Percentiles rank a stretch among this genome's conserved stretches.
phyloP scores from a whole-genome alignment of 2,113 vertebrate species.

The Ptilorrhoa leucosticta region DNA sequence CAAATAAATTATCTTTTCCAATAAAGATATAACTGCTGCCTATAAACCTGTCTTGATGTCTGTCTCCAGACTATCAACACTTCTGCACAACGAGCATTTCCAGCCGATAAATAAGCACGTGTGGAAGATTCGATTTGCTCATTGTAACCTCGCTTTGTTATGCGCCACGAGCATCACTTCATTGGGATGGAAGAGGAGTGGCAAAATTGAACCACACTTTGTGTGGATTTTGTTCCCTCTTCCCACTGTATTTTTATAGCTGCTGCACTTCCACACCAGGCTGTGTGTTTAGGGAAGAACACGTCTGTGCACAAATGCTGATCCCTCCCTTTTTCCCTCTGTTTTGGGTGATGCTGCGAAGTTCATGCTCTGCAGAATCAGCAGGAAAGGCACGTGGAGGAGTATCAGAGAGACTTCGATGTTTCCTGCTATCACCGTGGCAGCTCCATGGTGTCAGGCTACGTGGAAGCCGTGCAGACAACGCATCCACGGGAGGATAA shows the following conservation, averaged over 20 bases:
- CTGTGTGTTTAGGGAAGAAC: not conserved
- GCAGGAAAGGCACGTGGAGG: not conserved
- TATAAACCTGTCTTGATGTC: constrained; percentile 51
- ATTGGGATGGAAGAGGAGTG: not conserved
- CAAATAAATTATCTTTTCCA: constrained; percentile 36
- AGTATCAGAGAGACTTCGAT: not conserved
- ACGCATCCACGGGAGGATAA: accelerated
- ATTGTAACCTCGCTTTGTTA: not conserved
- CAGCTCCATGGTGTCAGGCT: not conserved
- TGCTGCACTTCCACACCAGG: not conserved
- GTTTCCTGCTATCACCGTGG: not conserved
- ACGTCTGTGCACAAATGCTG: not conserved
- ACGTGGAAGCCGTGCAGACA: accelerated
- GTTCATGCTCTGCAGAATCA: not conserved
- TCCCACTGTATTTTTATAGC: not conserved
- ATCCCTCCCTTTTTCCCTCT: not conserved
- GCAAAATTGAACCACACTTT: not conserved
- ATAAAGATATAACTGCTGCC: constrained; percentile 49
- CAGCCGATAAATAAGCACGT: not conserved
- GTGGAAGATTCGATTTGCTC: not conserved
- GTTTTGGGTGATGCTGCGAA: not conserved
- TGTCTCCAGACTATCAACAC: constrained; percentile 44
- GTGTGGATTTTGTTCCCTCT: not conserved
- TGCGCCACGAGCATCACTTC: not conserved
- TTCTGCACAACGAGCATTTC: not conserved